These are phyloP conservation scores for Rotaria socialis DNA, from an alignment of 2,888 invertebrate genomes.

Conservation along the genomic window DNA sequence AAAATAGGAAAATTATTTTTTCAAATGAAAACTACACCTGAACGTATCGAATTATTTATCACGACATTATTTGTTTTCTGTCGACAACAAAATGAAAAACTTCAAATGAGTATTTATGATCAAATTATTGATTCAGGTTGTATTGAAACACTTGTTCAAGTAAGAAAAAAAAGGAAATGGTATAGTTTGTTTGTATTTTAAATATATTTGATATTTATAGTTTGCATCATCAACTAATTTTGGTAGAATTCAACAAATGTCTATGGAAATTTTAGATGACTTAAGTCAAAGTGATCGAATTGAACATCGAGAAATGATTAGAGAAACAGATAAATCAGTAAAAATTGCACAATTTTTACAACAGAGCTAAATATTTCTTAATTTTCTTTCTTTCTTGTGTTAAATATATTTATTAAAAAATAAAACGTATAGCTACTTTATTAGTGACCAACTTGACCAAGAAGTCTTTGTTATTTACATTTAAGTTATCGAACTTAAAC, in stretches of 20 bases:
- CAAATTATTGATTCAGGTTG: background rate
- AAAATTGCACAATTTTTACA: conserved; percentile 14
- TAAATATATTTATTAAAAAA: background rate
- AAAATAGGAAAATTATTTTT: conserved; percentile 8
- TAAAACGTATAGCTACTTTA: background rate
- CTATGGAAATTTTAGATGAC: background rate
- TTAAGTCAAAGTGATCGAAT: background rate
- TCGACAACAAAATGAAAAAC: background rate
- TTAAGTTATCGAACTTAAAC: too few species aligned
- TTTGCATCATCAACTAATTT: background rate
- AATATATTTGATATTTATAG: background rate
- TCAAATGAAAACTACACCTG: background rate
- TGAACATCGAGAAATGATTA: background rate
- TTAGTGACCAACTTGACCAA: background rate
- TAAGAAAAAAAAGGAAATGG: background rate
- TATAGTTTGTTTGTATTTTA: too few species aligned
- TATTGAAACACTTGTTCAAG: background rate
- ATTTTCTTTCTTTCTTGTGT: background rate
- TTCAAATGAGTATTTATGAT: background rate
- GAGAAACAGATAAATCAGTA: background rate
- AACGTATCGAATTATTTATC: background rate
- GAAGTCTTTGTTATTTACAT: too few species aligned
- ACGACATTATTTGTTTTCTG: background rate
- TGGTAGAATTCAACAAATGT: background rate
- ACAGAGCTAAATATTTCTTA: background rate